Percentiles rank a stretch among this genome's conserved stretches.
Evolutionary conservation across 2,888 invertebrate species (phyloP).

Genomic region (Dryomyza anilis): DNA sequence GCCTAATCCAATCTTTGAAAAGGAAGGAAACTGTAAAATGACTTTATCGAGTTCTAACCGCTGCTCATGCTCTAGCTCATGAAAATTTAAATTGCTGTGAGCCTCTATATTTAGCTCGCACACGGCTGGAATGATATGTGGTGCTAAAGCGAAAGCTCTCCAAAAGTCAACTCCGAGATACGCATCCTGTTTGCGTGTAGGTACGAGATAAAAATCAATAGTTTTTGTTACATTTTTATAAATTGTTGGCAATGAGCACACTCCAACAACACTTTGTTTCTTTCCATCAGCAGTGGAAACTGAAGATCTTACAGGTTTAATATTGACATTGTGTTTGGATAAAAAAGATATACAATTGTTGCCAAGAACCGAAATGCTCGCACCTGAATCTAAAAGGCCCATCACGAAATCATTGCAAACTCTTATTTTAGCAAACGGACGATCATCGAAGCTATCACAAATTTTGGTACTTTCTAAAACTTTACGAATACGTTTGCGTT

Average conservation of each 20-base stretch:
- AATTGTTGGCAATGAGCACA: not conserved
- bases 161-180: too few relatives aligned
- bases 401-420: not conserved
- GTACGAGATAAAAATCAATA: not conserved
- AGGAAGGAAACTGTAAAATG: not conserved
- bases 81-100: not conserved
- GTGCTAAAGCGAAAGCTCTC: too few relatives aligned
- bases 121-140: too few relatives aligned
- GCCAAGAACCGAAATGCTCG: not conserved
- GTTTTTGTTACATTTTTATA: not conserved
- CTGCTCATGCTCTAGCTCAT: not conserved
- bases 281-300: not conserved
- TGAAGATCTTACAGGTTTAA: not conserved
- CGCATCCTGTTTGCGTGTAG: not conserved
- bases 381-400: not conserved
- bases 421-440: constrained; percentile 10
- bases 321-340: not conserved
- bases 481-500: constrained; percentile 3
- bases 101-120: too few relatives aligned
- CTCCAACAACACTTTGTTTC: not conserved
- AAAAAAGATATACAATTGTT: not conserved
- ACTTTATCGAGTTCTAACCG: not conserved
- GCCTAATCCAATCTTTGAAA: not conserved
- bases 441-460: not conserved
- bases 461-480: constrained; percentile 3